Percentiles rank a stretch among this genome's conserved stretches.
Evolutionary conservation across 1,140 invertebrate genomes (phyloP).

Genomic region (Drosophila lini): DNA sequence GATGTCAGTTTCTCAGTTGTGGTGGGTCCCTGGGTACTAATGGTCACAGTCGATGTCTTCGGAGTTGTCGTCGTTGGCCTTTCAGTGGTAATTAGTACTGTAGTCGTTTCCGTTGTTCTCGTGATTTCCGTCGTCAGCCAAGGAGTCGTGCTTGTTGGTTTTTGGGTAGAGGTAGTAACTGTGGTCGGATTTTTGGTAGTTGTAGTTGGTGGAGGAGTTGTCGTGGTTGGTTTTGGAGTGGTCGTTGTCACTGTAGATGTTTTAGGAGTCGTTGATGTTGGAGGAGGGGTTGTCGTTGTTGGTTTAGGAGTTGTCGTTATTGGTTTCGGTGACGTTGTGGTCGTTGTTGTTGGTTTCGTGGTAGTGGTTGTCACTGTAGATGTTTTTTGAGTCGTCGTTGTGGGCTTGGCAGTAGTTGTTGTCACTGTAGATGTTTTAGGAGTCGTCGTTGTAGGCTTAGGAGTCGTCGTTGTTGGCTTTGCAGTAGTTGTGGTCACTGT

Average conservation of each 20-base stretch:
- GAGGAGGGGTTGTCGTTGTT: not conserved
- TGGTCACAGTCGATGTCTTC: not conserved
- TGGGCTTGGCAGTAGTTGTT: not conserved
- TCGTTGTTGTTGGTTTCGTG: not conserved
- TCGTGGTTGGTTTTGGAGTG: not conserved
- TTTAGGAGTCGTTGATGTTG: slow-evolving; percentile 5
- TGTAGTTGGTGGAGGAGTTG: not conserved
- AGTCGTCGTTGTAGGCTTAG: not conserved
- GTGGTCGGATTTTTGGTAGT: not conserved
- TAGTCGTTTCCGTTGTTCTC: slow-evolving; percentile 1
- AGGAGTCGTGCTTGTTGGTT: slow-evolving; percentile 9
- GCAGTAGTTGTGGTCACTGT: not conserved
- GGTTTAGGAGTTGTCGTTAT: not conserved
- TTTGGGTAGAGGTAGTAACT: not conserved
- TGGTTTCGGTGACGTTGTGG: not conserved
- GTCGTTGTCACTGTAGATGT: not conserved
- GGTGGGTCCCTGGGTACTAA: not conserved
- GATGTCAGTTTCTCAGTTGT: slow-evolving; percentile 8
- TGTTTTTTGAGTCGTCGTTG: slow-evolving; percentile 1
- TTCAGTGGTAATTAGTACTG: slow-evolving; percentile 10
- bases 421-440: not conserved
- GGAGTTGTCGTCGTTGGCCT: slow-evolving; percentile 8
- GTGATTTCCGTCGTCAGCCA: slow-evolving; percentile 2
- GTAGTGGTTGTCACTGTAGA: not conserved
- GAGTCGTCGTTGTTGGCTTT: not conserved